phyloP scores from a whole-genome alignment of 2,888 invertebrate species.

The Calameuta filiformis region DNA sequence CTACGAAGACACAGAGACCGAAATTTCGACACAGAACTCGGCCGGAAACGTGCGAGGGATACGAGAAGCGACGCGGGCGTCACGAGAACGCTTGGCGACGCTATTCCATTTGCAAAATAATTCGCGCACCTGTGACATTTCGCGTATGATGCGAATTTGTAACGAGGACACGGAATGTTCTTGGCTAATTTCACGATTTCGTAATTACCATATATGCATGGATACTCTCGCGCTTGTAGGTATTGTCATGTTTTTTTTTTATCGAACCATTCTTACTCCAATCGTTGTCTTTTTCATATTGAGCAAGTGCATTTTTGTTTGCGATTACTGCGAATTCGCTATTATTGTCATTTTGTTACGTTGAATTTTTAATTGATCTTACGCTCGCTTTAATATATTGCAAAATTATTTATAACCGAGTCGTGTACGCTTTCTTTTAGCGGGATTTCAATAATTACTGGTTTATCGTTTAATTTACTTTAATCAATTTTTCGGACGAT shows the following conservation, averaged over 20 bases:
- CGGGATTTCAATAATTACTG: too few species aligned
- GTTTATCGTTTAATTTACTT: too few species aligned
- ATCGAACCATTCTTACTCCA: not conserved
- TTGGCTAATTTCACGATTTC: not conserved
- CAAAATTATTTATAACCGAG: too few species aligned
- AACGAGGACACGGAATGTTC: slow-evolving; percentile 4
- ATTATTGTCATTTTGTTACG: not conserved
- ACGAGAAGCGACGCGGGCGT: not conserved
- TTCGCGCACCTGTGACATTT: slow-evolving; percentile 2
- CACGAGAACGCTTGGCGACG: not conserved
- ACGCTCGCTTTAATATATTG: too few species aligned
- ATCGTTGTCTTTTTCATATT: not conserved
- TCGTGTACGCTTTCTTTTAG: too few species aligned
- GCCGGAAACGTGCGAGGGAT: not conserved
- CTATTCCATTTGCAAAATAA: not conserved
- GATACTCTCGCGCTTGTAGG: not conserved
- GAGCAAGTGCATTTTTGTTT: not conserved
- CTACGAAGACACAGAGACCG: not conserved
- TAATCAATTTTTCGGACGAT: too few species aligned
- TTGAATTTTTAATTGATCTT: too few species aligned
- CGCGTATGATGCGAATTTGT: not conserved
- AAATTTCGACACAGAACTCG: slow-evolving; percentile 7
- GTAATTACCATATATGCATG: not conserved
- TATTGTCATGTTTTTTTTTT: not conserved
- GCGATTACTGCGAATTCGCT: not conserved